phyloP scores from a whole-genome alignment of 2,797 vertebrate genomes.

The Erethizon dorsatum region DNA sequence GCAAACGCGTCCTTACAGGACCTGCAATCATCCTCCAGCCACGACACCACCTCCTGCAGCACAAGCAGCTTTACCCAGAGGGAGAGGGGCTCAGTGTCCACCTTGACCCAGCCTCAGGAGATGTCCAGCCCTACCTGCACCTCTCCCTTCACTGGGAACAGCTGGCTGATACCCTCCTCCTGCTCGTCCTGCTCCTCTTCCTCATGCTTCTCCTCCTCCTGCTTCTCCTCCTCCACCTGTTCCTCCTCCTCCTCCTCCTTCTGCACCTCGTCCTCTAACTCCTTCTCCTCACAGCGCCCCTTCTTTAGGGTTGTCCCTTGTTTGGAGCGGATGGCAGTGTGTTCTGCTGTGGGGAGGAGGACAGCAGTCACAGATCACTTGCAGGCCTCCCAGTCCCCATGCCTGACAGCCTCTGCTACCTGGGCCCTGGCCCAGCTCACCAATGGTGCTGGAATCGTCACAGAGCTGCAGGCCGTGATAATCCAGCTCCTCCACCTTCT shows the following conservation, averaged over 20 bases:
- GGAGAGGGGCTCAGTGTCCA: not conserved
- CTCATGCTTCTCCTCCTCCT: constrained; percentile 97
- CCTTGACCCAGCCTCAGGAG: accelerated
- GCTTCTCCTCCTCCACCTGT: constrained; percentile 94
- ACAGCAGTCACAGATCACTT: not conserved
- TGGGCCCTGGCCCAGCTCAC: constrained; percentile 85
- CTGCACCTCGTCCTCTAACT: constrained; percentile 92
- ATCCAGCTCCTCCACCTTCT: constrained; percentile 92
- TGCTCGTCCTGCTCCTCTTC: too few relatives aligned
- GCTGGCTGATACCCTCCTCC: constrained; percentile 96
- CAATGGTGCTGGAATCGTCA: constrained; percentile 97
- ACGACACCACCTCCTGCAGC: constrained; percentile 96
- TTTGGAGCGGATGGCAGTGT: constrained; percentile 97
- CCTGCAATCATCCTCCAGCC: constrained; percentile 94
- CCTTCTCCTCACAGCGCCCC: constrained; percentile 90
- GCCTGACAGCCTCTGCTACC: not conserved
- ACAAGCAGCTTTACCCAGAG: constrained; percentile 94
- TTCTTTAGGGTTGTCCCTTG: constrained; percentile 97
- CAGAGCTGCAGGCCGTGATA: constrained; percentile 98
- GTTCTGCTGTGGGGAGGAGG: constrained; percentile 92
- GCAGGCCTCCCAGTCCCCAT: accelerated
- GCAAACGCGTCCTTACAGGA: constrained; percentile 95
- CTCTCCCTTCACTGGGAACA: constrained; percentile 98
- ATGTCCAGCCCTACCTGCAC: constrained; percentile 93
- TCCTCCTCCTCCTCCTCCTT: constrained; percentile 93